Evolutionary conservation across 2,113 vertebrate genomes (phyloP), one percentile per base, ranked within the genome.

Genomic region (Lathamus discolor): DNA sequence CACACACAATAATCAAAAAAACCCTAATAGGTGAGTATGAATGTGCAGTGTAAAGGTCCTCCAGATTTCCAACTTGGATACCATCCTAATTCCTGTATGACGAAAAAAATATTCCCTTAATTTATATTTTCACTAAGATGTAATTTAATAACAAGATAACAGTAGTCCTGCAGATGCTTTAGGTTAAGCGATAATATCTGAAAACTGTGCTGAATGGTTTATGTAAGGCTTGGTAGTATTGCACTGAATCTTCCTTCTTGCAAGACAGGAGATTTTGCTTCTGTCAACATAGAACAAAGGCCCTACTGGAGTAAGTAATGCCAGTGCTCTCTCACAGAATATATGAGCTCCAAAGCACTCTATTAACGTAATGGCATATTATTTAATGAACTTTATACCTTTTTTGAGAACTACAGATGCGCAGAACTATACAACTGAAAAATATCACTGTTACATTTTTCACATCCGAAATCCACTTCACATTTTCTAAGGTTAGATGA

Each of bases 401-500:
- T 70, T 67, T 66, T 74, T 77, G 46, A 35, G 46, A 55, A 63
- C 11, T 59, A 69, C 20, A 73, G 37, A 77, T 54, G 28, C 12
- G n/a, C 8, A 20, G 37, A 68, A 59, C 27, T 74, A 41, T 52
- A n/a, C 8, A 77, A 49, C 18, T 91, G 18, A 4, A 74, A 93
- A 86, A 67, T 35, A 69, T 43, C 69, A 22, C 35, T 75, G 16
- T 59, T 57, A 23, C 8, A 39, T 66, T 78, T 96, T 84, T 87
- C 37, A 27, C 24, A 67, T 43, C 46, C n/a, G 49, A 41, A 92
- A 57, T 75, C 14, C 83, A 33, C 28, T 43, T 66, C 79, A 68
- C 16, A 49, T 92, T 95, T 95, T 41, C 72, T 78, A 78, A 90
- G 61, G 37, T 83, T 91, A 80, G 18, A 88, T 94, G 95, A 83